Conservation (phyloP, 1,140 invertebrate genomes). For the Pygmarrhopalites habei region DNA sequence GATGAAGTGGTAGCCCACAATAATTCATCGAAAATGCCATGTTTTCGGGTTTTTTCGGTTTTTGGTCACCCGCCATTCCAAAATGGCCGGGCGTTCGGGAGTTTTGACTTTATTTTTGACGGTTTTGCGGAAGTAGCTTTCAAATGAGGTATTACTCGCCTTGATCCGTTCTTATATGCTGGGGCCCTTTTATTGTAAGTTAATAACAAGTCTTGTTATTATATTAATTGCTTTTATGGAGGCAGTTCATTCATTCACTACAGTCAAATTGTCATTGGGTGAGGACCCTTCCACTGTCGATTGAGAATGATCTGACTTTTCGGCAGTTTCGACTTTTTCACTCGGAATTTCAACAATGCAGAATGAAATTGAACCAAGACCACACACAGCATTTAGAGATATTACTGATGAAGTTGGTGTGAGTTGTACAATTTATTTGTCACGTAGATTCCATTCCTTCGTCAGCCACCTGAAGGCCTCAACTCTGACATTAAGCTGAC, state of each 20-base stretch:
- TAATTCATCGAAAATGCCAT: too few relatives aligned
- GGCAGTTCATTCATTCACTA: neutral
- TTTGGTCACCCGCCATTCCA: too few relatives aligned
- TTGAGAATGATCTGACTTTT: too few relatives aligned
- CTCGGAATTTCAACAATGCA: neutral
- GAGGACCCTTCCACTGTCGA: neutral
- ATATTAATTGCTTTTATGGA: neutral
- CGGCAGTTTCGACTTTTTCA: too few relatives aligned
- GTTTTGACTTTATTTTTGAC: too few relatives aligned
- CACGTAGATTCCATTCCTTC: neutral
- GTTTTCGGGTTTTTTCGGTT: too few relatives aligned
- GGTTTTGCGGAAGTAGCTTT: too few relatives aligned
- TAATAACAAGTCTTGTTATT: neutral
- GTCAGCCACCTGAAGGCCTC: constrained; percentile 18
- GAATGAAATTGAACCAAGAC: neutral
- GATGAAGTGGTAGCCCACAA: too few relatives aligned
- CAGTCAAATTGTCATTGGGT: neutral
- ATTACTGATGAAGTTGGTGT: neutral
- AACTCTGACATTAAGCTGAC: constrained; percentile 32
- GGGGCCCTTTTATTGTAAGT: neutral
- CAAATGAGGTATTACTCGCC: too few relatives aligned
- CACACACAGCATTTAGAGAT: constrained; percentile 10
- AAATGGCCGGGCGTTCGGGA: too few relatives aligned
- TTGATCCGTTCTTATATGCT: too few relatives aligned
- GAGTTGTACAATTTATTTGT: too few relatives aligned